Percentiles rank a stretch among this genome's conserved stretches.
phyloP scores from a whole-genome alignment of 2,797 vertebrate species.

The Alauda arvensis region DNA sequence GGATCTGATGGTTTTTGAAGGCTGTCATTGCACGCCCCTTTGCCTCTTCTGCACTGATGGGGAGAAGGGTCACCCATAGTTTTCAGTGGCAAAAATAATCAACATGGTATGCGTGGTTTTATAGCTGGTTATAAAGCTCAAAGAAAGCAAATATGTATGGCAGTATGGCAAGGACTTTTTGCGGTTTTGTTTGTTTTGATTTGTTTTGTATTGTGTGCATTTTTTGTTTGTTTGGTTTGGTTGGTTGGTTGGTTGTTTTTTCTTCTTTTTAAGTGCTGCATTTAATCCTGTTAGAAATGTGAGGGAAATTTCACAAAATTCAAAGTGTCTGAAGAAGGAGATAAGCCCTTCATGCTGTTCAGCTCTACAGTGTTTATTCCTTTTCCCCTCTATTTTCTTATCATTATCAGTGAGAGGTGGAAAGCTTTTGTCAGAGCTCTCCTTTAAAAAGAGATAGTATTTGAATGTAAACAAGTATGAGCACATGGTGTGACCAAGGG shows the following conservation, averaged over 20 bases:
- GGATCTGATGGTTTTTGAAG: neutral
- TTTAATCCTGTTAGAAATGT: constrained; percentile 12
- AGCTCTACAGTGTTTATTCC: neutral
- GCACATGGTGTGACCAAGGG: neutral
- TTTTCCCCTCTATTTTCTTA: neutral
- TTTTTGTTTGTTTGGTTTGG: no score
- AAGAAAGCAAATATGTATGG: neutral
- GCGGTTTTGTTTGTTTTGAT: neutral
- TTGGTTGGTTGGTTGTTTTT: neutral
- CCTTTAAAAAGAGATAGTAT: neutral
- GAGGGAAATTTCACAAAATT: neutral
- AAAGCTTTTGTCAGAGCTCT: constrained; percentile 17
- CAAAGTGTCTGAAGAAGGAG: neutral
- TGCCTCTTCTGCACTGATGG: neutral
- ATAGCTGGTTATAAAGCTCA: neutral
- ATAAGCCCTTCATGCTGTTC: constrained; percentile 5
- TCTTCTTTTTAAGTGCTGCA: neutral
- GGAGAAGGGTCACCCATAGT: neutral
- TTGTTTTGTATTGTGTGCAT: neutral
- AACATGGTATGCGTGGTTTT: fast-evolving
- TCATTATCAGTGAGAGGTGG: neutral
- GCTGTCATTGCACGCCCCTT: neutral
- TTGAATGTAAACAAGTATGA: neutral
- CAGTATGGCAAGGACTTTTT: neutral
- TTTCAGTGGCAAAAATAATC: neutral